These are phyloP conservation scores for Macrophya annulata DNA, from an alignment of 2,888 invertebrate genomes.

Conservation along the genomic window DNA sequence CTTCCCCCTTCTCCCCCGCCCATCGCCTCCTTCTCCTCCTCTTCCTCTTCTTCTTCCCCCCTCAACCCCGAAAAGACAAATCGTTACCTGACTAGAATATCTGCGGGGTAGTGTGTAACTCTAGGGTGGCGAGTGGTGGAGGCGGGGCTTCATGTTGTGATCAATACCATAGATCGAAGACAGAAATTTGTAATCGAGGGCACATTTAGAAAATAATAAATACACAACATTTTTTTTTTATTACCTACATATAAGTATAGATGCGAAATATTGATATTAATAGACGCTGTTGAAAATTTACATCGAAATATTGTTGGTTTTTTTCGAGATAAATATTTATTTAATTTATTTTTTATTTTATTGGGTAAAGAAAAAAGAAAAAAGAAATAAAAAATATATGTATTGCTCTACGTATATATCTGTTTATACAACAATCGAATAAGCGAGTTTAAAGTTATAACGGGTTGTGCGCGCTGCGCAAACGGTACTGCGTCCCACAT, in stretches of 20 bases:
- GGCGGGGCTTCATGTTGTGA: conserved; percentile 53
- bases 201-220: conserved; percentile 3
- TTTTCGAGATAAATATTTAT: neutral
- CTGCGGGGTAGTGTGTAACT: conserved; percentile 53
- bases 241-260: neutral
- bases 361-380: neutral
- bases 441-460: conserved; percentile 66
- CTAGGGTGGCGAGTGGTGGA: conserved; percentile 47
- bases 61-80: conserved; percentile 49
- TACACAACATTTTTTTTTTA: neutral
- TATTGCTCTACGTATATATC: neutral
- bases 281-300: neutral
- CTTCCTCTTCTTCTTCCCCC: neutral
- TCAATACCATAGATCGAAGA: conserved; percentile 53
- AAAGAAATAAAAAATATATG: neutral
- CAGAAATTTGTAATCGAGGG: conserved; percentile 37
- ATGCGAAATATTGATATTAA: neutral
- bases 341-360: neutral
- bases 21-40: neutral
- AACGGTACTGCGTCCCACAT: conserved; percentile 71
- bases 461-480: conserved; percentile 60
- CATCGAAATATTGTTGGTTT: neutral
- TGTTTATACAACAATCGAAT: conserved; percentile 20
- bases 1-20: conserved; percentile 32
- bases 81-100: conserved; percentile 55